These are phyloP conservation scores for Polypterus bichir DNA, from an alignment of 2,113 vertebrate genomes.

Conservation along the genomic window DNA sequence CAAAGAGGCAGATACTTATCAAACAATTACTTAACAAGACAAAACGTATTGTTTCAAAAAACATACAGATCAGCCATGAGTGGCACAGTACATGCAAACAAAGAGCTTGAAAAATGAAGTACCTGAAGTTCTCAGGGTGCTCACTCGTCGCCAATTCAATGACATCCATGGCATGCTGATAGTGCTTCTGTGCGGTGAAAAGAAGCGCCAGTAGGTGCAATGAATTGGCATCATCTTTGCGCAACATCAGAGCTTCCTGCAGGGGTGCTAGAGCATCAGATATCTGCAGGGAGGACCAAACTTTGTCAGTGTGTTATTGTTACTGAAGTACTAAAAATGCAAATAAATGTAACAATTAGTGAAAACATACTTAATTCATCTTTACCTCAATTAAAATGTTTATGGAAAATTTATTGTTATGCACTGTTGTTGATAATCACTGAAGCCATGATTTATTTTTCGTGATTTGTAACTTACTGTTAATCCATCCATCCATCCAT, in stretches of 20 bases:
- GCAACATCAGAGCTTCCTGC: constrained; percentile 64
- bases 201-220: constrained; percentile 86
- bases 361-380: too few species aligned
- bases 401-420: too few species aligned
- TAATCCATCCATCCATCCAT: too few species aligned
- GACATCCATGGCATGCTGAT: constrained; percentile 76
- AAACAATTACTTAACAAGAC: too few species aligned
- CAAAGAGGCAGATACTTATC: too few species aligned
- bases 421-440: too few species aligned
- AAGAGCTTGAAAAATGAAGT: constrained; percentile 22
- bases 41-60: too few species aligned
- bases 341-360: background rate
- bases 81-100: too few species aligned
- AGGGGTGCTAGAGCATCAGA: constrained; percentile 76
- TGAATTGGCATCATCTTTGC: constrained; percentile 66
- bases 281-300: constrained; percentile 46
- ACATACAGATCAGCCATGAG: too few species aligned
- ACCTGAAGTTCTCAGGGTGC: constrained; percentile 89
- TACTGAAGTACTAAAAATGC: background rate
- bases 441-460: too few species aligned
- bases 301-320: background rate
- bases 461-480: too few species aligned
- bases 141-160: constrained; percentile 74
- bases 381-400: too few species aligned
- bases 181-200: constrained; percentile 88